Evolutionary conservation across 2,797 vertebrate genomes (phyloP), one percentile per base, ranked within the genome.

Genomic region (Pseudopleuronectes americanus): DNA sequence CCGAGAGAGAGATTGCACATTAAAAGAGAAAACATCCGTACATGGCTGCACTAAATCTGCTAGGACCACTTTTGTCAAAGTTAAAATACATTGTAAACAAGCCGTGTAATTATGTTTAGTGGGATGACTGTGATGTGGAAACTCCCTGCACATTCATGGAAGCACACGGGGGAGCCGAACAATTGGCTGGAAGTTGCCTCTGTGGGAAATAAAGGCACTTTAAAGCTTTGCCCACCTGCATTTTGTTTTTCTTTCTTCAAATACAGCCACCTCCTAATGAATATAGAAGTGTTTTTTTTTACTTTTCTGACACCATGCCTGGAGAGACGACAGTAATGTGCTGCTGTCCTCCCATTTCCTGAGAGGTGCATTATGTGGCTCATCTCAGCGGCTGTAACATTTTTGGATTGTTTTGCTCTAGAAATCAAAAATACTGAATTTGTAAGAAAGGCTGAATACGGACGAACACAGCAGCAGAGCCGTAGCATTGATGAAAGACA

Each of bases 51-150:
- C 8, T 28, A 61, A 72, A 62, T 76, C 60, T 58, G 23, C 33
- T 17, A 60, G 33, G 52, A 22, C 19, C 14, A 14, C 45, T 65
- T 76, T 71, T 62, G 63, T 77, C 41, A 57, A 64, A 68, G 31
- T 73, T 57, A 55, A 71, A 86, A 60, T 54, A 48, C 8, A 45
- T 53, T 38, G 53, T 56, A 43, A 74, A 73, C 62, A 76, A 71
- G 41, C 21, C 14, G 41, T 17, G n/a, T 64, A 80, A 78, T 76
- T 66, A 56, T 54, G 49, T 74, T n/a, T 28, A n/a, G 49, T 31
- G 23, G 55, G 57, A 71, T 58, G 56, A 57, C 13, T 63, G 24
- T 17, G 22, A 70, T 45, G 52, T 63, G 22, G 28, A 56, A 71
- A 72, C 19, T 60, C 41, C 23, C 21, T 28, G 4, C 43, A 59